Evolutionary conservation across 2,113 vertebrate species (phyloP).

Genomic region (Notothenia rossii): DNA sequence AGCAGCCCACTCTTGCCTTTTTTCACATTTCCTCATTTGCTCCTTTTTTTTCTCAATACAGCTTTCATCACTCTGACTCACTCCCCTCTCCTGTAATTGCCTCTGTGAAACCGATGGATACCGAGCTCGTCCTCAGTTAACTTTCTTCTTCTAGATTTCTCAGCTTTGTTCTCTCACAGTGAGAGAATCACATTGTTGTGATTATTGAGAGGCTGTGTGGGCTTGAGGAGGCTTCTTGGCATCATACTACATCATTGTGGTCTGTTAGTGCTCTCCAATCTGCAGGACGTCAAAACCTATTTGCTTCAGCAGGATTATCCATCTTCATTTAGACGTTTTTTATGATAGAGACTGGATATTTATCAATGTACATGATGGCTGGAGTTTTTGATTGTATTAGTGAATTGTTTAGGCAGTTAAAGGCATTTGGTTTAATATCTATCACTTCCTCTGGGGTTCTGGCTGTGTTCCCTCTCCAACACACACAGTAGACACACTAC

Average conservation of each 20-base stretch:
- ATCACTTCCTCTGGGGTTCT: not conserved
- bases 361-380: not conserved
- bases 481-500: too few species aligned
- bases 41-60: constrained; percentile 12
- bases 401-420: not conserved
- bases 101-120: not conserved
- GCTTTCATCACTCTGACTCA: constrained; percentile 17
- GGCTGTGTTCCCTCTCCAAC: not conserved
- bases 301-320: not conserved
- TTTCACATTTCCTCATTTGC: constrained; percentile 18
- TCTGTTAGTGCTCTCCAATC: not conserved
- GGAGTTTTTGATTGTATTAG: not conserved
- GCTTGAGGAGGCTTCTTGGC: constrained; percentile 1
- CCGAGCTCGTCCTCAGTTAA: not conserved
- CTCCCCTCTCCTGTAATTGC: not conserved
- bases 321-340: not conserved
- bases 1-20: constrained; percentile 1
- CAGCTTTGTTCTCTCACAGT: not conserved
- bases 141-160: not conserved
- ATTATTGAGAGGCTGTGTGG: not conserved
- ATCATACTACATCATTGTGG: not conserved
- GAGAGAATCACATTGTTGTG: not conserved
- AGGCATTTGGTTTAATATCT: constrained; percentile 14
- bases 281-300: constrained; percentile 2
- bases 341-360: not conserved